Base-by-base conservation (phyloP, 2,888 invertebrate genomes). In the Amiota minor region DNA sequence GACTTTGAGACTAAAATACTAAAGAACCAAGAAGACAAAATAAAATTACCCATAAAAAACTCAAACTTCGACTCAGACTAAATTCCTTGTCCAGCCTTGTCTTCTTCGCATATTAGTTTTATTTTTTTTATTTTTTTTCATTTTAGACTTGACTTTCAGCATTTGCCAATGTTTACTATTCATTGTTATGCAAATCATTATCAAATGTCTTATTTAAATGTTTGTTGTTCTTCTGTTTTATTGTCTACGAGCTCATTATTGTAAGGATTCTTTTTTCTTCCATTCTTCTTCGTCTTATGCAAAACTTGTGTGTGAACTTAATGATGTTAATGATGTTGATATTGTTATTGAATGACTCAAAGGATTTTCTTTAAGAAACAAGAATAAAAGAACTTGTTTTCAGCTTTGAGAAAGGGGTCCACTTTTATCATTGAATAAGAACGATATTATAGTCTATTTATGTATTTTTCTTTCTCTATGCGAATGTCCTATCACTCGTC, bases 131-230 rank as follows among this genome's bases (percentile, higher is more conserved):
- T 47, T 20, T n/a, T 10, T 35, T 4, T n/a, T n/a, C n/a, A n/a
- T n/a, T n/a, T 64, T 69, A 16, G 35, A 9, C 59, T 50, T 67
- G 46, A 35, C 35, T 35, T 50, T 70, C 12, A 23, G 68, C 46
- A 74, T 78, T 78, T 75, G 75, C 72, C 75, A 77, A 46, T 67
- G 67, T 78, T 81, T 83, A 82, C 80, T 83, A 83, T 81, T 86
- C 87, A 88, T 88, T 87, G 82, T 84, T 87, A 88, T 88, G 86
- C 89, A 88, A 89, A 88, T 88, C 85, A 81, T 79, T 79, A 83
- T 83, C 84, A 80, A 80, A 81, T 79, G 75, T 77, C 74, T 82
- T 83, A 84, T 85, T 83, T 81, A 81, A 81, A 81, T 82, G 79
- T 79, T 73, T 82, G 80, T 79, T 77, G 12, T 62, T 62, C 45